These are phyloP conservation scores for Oreocharis arfaki DNA, from an alignment of 2,113 vertebrate species.

Conservation along the genomic window DNA sequence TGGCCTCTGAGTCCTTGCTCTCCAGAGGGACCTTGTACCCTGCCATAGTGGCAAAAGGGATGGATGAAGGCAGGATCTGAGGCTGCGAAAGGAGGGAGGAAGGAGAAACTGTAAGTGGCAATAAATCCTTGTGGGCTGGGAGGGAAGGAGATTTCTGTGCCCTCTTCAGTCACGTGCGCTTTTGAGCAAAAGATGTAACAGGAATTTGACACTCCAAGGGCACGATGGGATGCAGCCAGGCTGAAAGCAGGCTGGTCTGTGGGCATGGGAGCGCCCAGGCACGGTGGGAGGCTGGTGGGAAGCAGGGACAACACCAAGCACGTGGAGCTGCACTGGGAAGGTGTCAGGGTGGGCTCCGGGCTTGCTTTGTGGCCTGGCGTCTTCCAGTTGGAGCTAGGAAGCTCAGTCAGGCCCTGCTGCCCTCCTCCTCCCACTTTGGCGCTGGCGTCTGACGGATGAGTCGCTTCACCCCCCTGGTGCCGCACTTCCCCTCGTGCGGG, in stretches of 20 bases:
- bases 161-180: fast-evolving
- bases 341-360: background rate
- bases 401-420: background rate
- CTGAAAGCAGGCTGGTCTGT: background rate
- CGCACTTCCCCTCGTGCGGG: background rate
- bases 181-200: background rate
- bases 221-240: fast-evolving
- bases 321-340: fast-evolving
- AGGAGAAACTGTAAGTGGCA: background rate
- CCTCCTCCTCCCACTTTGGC: background rate
- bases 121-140: background rate
- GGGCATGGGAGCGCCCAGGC: background rate
- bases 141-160: background rate
- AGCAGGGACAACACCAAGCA: background rate
- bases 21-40: background rate
- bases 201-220: background rate
- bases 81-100: background rate
- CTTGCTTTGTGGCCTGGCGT: background rate
- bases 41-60: background rate
- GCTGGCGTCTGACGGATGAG: fast-evolving
- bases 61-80: background rate
- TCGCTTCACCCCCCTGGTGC: background rate
- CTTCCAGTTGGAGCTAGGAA: background rate
- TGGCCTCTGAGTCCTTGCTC: background rate
- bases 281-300: background rate